phyloP scores from a whole-genome alignment of 2,797 vertebrate species.

The Hydrocynus forskahlii region DNA sequence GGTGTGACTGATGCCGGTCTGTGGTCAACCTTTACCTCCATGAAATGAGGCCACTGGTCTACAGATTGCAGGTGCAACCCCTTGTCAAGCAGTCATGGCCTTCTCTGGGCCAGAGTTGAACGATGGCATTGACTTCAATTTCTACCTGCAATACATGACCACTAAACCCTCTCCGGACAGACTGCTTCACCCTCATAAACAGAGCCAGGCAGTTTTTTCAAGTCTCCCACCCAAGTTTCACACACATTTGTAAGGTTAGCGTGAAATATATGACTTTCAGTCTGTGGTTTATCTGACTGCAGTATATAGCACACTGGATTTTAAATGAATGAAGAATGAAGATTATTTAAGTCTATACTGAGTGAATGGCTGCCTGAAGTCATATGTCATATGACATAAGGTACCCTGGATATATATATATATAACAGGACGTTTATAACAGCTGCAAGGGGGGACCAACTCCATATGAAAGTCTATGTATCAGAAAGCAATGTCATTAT shows the following conservation, averaged over 20 bases:
- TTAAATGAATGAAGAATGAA: not conserved
- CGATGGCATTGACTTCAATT: constrained; percentile 76
- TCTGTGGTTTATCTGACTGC: not conserved
- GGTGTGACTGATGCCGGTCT: constrained; percentile 66
- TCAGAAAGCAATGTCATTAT: too few relatives aligned
- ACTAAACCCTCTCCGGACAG: constrained; percentile 50
- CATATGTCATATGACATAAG: too few relatives aligned
- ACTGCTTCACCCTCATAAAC: not conserved
- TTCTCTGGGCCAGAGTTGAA: constrained; percentile 67
- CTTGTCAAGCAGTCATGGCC: constrained; percentile 66
- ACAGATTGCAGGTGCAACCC: constrained; percentile 78
- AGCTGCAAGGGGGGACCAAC: too few relatives aligned
- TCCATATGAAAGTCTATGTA: too few relatives aligned
- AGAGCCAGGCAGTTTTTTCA: constrained; percentile 25
- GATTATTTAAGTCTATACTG: too few relatives aligned
- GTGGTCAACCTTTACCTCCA: constrained; percentile 64
- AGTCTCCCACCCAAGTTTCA: not conserved
- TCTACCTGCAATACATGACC: constrained; percentile 54
- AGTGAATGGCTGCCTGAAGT: too few relatives aligned
- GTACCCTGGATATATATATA: too few relatives aligned
- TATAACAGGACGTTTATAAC: too few relatives aligned
- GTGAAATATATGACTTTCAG: constrained; percentile 3
- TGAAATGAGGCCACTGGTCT: constrained; percentile 79
- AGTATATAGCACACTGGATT: not conserved
- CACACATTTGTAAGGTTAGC: not conserved